Evolutionary conservation across 2,888 invertebrate species (phyloP), one percentile per base, ranked within the genome.

Genomic region (Caenorhabditis sinica): DNA sequence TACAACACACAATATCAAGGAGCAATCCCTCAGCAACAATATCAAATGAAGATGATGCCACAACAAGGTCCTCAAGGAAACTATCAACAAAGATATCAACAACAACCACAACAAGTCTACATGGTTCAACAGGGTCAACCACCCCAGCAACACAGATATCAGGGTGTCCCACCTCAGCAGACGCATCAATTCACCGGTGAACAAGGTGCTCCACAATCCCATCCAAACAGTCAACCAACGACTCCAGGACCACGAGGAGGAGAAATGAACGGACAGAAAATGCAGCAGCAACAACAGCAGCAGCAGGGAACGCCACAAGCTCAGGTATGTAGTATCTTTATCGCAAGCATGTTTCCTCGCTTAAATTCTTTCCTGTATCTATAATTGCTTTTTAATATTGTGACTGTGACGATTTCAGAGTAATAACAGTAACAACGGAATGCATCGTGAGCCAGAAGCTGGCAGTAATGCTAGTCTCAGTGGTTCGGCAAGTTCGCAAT

Each of bases 191-290:
- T 73, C 25, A 45, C 49, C 17, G 75, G 75, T 1, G 68, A 75
- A 15, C 68, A 75, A n/a, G 71, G 71, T 15, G 77, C 28, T 0
- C 74, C 72, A 23, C 77, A 66, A 40, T 83, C 83, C 9, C 83
- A 83, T 77, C 83, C 83, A 43, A 83, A 83, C 25, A 87, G 87
- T 65, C 87, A 87, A 43, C 87, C 87, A 28, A 71, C 85, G 1
- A 87, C 87, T 45, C 87, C 87, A 1, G 87, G 87, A 30, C 87
- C 87, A 25, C 80, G 83, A 20, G 73, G 83, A 20, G 73, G 66
- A 49, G 69, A 63, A 1, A 56, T 63, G 58, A 61, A 60, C 60
- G 82, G 75, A 49, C 61, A 49, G 53, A 66, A 60, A 30, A 25
- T 20, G 17, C 49, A 65, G n/a, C 63, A 51, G 15, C 49, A 65